Evolutionary conservation across 2,797 vertebrate genomes (phyloP).

Genomic region (Acanthopagrus latus): DNA sequence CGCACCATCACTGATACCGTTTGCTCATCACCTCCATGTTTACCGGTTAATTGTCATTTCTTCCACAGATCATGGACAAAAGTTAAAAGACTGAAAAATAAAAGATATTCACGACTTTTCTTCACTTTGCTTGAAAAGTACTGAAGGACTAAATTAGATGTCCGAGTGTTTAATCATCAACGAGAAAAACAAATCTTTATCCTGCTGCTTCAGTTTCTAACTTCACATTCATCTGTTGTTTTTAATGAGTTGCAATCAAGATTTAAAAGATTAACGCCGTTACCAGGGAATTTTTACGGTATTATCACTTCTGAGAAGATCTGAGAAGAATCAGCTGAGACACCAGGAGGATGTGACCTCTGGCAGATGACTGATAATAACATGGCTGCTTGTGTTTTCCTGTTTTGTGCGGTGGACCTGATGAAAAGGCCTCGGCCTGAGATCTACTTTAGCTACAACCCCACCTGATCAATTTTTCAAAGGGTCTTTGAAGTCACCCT

Average conservation of each 20-base stretch:
- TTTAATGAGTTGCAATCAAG: background rate
- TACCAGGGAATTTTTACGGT: conserved; percentile 11
- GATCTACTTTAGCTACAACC: conserved; percentile 56
- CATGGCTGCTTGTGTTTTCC: no score
- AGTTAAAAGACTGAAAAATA: no score
- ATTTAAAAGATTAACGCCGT: conserved; percentile 4
- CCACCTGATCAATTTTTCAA: conserved; percentile 78
- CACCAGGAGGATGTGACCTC: conserved; percentile 27
- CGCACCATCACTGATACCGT: no score
- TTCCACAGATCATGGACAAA: no score
- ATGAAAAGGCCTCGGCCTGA: conserved; percentile 53
- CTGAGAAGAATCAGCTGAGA: background rate
- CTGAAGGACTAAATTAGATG: no score
- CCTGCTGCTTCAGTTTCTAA: background rate
- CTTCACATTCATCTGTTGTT: background rate
- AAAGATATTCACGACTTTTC: no score
- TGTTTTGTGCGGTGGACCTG: conserved; percentile 25
- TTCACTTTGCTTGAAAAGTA: no score
- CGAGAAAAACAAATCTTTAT: no score
- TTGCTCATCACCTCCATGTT: no score
- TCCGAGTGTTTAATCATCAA: no score
- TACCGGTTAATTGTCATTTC: no score
- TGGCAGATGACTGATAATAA: background rate
- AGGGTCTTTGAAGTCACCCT: conserved; percentile 73
- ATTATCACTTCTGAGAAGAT: background rate